Conservation (phyloP, 2,888 invertebrate genomes). For the Sinopyrophorus schimmeli region DNA sequence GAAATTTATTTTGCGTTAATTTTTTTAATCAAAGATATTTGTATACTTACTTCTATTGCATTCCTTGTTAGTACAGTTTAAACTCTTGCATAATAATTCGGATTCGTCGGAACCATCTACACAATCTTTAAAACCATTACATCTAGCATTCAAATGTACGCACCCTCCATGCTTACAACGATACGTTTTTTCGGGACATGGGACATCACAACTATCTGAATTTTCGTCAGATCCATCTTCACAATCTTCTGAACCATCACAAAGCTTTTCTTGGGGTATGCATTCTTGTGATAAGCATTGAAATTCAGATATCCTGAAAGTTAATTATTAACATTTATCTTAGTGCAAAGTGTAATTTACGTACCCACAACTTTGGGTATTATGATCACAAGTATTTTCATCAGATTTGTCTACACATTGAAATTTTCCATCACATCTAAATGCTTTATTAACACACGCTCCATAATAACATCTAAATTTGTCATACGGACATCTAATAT, state of each 20-base stretch:
- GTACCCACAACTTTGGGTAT: conserved; percentile 35
- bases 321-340: no score
- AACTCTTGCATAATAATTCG: conserved; percentile 20
- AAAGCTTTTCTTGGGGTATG: conserved; percentile 33
- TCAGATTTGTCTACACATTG: conserved; percentile 46
- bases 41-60: conserved; percentile 26
- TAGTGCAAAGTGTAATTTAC: no score
- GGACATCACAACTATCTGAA: conserved; percentile 31
- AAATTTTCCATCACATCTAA: conserved; percentile 43
- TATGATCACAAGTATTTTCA: conserved; percentile 41
- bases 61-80: conserved; percentile 25
- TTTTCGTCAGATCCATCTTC: conserved; percentile 41
- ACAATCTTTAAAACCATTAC: conserved; percentile 39
- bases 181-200: conserved; percentile 37
- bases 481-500: conserved; percentile 37
- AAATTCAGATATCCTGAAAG: conserved; percentile 36
- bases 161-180: conserved; percentile 40
- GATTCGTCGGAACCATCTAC: conserved; percentile 40
- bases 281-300: conserved; percentile 37
- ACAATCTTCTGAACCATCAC: conserved; percentile 39
- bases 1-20: no score
- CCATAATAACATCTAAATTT: conserved; percentile 49
- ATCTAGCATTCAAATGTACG: conserved; percentile 33
- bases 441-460: conserved; percentile 43
- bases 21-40: neutral